These are phyloP conservation scores for Malurus alboscapulatus DNA, from an alignment of 2,113 vertebrate genomes.

Conservation along the genomic window DNA sequence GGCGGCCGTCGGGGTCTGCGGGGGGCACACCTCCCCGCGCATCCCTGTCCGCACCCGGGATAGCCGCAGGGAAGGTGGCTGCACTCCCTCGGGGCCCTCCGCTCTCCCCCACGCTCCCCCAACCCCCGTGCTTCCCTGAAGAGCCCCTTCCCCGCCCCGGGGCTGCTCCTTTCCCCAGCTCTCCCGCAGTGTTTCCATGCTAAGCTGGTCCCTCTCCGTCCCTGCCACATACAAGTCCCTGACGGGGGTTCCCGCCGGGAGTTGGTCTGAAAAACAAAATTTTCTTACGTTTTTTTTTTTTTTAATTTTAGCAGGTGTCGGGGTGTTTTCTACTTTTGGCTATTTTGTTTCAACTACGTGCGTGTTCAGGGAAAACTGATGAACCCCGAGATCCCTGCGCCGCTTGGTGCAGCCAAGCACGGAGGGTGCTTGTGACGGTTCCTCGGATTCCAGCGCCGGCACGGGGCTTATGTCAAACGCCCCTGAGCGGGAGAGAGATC, in stretches of 20 bases:
- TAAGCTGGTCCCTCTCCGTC: not conserved
- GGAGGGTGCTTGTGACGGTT: not conserved
- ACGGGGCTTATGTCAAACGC: not conserved
- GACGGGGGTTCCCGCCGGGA: fast-evolving
- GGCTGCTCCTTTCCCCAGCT: not conserved
- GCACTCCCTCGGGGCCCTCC: not conserved
- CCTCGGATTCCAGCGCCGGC: not conserved
- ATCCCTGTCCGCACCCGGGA: not conserved
- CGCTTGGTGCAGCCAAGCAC: not conserved
- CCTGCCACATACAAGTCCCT: not conserved
- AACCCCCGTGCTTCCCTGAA: no score
- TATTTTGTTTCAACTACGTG: not conserved
- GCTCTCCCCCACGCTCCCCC: not conserved
- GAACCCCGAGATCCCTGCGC: not conserved
- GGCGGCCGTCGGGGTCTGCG: not conserved
- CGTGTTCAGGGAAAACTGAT: not conserved
- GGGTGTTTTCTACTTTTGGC: not conserved
- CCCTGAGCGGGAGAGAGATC: not conserved
- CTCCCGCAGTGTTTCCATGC: not conserved
- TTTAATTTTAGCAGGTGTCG: not conserved
- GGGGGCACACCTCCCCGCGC: no score
- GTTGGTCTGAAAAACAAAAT: fast-evolving
- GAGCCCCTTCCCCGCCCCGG: not conserved
- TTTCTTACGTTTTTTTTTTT: not conserved
- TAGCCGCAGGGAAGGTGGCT: not conserved